phyloP scores from a whole-genome alignment of 1,140 invertebrate species.

The Macrobrachium rosenbergii region DNA sequence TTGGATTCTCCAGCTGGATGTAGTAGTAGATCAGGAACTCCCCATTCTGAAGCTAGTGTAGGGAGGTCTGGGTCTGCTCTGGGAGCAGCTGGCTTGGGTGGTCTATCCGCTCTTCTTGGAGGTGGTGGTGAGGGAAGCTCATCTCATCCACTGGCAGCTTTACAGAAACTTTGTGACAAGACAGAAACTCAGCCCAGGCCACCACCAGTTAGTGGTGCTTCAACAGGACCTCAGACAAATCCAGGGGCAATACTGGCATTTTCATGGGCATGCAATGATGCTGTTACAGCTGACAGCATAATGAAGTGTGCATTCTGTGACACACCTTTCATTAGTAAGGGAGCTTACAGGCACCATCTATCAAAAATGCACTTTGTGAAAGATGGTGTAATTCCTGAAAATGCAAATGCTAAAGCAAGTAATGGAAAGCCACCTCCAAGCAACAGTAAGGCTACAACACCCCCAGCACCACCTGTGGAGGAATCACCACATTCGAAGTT shows the following conservation, averaged over 20 bases:
- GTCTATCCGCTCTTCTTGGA: slow-evolving; percentile 69
- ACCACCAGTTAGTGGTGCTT: slow-evolving; percentile 67
- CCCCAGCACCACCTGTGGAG: slow-evolving; percentile 74
- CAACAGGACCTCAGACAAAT: slow-evolving; percentile 69
- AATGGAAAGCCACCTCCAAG: slow-evolving; percentile 71
- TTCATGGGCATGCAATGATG: slow-evolving; percentile 94
- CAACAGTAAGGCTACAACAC: slow-evolving; percentile 68
- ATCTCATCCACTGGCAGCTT: slow-evolving; percentile 86
- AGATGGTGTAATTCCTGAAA: slow-evolving; percentile 84
- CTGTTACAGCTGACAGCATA: slow-evolving; percentile 79
- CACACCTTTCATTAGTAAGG: slow-evolving; percentile 95
- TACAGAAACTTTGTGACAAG: slow-evolving; percentile 95
- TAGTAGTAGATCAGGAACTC: slow-evolving; percentile 69
- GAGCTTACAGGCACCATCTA: slow-evolving; percentile 94
- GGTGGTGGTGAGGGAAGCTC: slow-evolving; percentile 54
- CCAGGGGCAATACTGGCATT: slow-evolving; percentile 89
- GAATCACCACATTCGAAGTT: slow-evolving; percentile 97
- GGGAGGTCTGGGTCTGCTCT: slow-evolving; percentile 58
- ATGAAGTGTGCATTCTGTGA: slow-evolving; percentile 98
- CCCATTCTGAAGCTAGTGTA: slow-evolving; percentile 75
- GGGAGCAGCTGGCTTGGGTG: slow-evolving; percentile 51
- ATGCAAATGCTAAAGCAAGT: slow-evolving; percentile 72
- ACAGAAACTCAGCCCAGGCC: slow-evolving; percentile 79
- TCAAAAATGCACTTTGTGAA: slow-evolving; percentile 98
- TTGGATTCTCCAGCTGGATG: slow-evolving; percentile 60